phyloP scores from a whole-genome alignment of 2,888 invertebrate species.

The Cynaeus angustus region DNA sequence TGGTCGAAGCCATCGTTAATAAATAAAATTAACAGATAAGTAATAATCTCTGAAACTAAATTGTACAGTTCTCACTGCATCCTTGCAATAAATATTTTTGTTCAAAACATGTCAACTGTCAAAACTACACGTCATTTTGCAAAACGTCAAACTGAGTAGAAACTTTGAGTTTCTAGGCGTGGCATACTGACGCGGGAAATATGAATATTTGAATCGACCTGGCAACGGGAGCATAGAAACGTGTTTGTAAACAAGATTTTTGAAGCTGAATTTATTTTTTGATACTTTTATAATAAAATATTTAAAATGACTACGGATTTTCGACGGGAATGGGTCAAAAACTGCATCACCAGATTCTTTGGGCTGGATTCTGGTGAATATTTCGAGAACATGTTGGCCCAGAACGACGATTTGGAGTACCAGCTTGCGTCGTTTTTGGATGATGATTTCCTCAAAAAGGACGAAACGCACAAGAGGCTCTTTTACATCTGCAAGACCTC shows the following conservation, averaged over 20 bases:
- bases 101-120: slow-evolving; percentile 47
- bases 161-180: slow-evolving; percentile 7
- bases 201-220: slow-evolving; percentile 11
- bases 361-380: slow-evolving; percentile 75
- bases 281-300: slow-evolving; percentile 15
- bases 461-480: slow-evolving; percentile 75
- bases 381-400: slow-evolving; percentile 76
- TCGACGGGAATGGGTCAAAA: slow-evolving; percentile 82
- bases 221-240: slow-evolving; percentile 25
- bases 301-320: slow-evolving; percentile 70
- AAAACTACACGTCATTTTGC: slow-evolving; percentile 40
- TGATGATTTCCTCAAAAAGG: slow-evolving; percentile 71
- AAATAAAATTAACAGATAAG: slow-evolving; percentile 39
- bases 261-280: slow-evolving; percentile 21
- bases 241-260: slow-evolving; percentile 37
- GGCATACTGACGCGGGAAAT: slow-evolving; percentile 10
- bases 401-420: slow-evolving; percentile 74
- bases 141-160: slow-evolving; percentile 17
- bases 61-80: slow-evolving; percentile 30
- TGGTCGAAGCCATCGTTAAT: slow-evolving; percentile 34
- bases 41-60: slow-evolving; percentile 37
- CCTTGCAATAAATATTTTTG: slow-evolving; percentile 37
- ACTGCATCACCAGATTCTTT: slow-evolving; percentile 76
- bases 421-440: slow-evolving; percentile 74
- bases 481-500: slow-evolving; percentile 82